Conservation (phyloP, 2,113 vertebrate genomes). For the Tinamus guttatus region DNA sequence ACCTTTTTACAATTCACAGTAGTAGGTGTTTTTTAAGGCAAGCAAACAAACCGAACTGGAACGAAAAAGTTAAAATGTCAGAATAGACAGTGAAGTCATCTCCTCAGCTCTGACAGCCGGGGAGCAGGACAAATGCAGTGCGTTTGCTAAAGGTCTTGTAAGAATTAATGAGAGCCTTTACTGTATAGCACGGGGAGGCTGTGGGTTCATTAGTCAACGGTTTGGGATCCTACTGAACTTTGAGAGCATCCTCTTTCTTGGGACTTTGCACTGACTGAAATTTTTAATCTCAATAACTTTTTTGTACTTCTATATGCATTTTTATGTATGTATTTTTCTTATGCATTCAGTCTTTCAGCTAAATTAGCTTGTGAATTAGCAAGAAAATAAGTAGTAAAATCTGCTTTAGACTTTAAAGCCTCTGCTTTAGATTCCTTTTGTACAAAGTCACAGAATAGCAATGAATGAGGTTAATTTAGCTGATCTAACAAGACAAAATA, state of each 20-base stretch:
- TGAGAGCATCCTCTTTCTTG: neutral
- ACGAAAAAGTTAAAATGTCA: conserved; percentile 10
- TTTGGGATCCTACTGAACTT: neutral
- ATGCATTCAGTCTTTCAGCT: neutral
- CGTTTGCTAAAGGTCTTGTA: conserved; percentile 4
- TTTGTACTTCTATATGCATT: neutral
- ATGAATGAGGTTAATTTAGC: neutral
- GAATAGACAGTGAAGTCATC: conserved; percentile 8
- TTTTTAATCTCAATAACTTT: neutral
- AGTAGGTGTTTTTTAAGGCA: neutral
- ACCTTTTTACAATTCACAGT: neutral
- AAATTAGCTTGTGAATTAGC: neutral
- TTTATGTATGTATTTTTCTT: too few relatives aligned
- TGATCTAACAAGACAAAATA: neutral
- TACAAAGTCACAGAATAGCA: neutral
- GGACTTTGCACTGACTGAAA: neutral
- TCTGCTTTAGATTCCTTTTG: neutral
- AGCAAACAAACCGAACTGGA: neutral
- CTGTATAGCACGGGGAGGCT: neutral
- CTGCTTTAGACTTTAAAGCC: neutral
- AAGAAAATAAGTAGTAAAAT: neutral
- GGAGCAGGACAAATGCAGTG: neutral
- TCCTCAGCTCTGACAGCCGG: neutral
- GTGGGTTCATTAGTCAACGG: neutral
- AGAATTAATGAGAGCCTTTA: conserved; percentile 30